Conservation (phyloP, 2,797 vertebrate genomes). For the Pseudochirops cupreus region DNA sequence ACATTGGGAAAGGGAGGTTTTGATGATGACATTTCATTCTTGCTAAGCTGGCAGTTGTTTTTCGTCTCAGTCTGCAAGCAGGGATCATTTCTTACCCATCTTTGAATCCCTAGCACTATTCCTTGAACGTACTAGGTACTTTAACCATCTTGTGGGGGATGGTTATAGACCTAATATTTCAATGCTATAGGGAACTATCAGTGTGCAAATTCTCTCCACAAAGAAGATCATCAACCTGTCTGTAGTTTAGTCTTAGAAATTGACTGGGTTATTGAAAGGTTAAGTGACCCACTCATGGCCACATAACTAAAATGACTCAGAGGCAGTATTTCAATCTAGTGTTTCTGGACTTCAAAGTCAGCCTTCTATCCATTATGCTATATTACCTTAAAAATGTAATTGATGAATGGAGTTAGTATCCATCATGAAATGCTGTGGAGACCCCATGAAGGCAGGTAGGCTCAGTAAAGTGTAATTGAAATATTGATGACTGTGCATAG, state of each 20-base stretch:
- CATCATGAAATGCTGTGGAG: not conserved
- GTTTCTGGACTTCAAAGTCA: not conserved
- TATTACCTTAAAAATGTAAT: not conserved
- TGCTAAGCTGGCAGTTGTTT: not conserved
- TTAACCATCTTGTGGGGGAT: not conserved
- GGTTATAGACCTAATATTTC: not conserved
- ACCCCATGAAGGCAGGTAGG: not conserved
- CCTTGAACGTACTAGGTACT: not conserved
- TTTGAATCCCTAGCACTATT: not conserved
- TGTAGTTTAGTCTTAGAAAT: not conserved
- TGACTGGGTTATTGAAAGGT: not conserved
- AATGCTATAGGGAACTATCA: not conserved
- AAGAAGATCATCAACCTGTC: not conserved
- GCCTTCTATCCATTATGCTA: too few relatives aligned
- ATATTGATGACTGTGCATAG: not conserved
- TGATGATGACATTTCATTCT: not conserved
- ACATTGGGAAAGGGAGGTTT: not conserved
- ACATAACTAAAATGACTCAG: not conserved
- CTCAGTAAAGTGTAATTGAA: not conserved
- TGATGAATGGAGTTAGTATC: not conserved
- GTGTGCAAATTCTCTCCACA: not conserved
- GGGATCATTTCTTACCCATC: not conserved
- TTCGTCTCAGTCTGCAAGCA: not conserved
- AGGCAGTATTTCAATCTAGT: not conserved
- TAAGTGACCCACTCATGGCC: not conserved